These are phyloP conservation scores for Bettongia penicillata DNA, from an alignment of 2,113 vertebrate species.

Conservation along the genomic window DNA sequence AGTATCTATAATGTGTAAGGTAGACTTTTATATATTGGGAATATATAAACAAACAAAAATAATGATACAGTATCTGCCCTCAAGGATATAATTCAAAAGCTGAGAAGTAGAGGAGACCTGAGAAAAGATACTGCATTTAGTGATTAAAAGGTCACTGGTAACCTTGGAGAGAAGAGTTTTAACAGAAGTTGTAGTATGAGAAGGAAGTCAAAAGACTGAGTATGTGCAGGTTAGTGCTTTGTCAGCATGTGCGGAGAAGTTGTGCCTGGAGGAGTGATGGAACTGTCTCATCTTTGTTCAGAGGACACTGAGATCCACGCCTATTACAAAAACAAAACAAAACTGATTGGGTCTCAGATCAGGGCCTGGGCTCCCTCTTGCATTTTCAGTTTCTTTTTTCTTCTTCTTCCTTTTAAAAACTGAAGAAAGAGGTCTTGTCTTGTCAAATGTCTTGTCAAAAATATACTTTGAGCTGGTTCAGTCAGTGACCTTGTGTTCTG, in stretches of 20 bases:
- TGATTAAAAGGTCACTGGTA: neutral
- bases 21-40: no score
- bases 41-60: no score
- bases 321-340: conserved; percentile 6
- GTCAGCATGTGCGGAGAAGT: neutral
- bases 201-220: neutral
- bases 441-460: conserved; percentile 40
- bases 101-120: neutral
- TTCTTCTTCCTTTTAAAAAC: conserved; percentile 37
- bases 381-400: neutral
- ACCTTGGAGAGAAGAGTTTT: neutral
- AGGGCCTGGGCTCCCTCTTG: neutral
- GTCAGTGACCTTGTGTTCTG: conserved; percentile 60
- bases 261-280: neutral
- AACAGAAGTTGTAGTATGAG: neutral
- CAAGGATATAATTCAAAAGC: neutral
- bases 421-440: neutral
- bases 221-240: neutral
- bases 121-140: neutral
- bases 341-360: conserved; percentile 13
- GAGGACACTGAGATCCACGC: neutral
- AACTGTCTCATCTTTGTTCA: neutral
- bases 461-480: conserved; percentile 38
- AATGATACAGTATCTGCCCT: neutral
- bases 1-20: no score